phyloP scores from a whole-genome alignment of 2,797 vertebrate genomes.

The Sebastes itinus region DNA sequence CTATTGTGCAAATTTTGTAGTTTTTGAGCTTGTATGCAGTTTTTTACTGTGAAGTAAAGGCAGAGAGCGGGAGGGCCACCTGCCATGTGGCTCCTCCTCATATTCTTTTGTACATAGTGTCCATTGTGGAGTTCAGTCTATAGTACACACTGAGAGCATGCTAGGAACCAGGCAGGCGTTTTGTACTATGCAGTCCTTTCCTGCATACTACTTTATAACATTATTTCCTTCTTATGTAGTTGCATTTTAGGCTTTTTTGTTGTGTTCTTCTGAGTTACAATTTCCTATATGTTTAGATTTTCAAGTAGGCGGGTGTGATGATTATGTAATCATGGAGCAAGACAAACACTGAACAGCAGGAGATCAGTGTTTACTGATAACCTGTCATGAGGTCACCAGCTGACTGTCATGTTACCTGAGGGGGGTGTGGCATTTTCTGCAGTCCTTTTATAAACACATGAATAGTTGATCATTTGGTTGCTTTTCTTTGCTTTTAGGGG shows the following conservation, averaged over 20 bases:
- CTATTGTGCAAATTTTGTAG: not conserved
- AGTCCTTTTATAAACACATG: not conserved
- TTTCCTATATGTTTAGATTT: not conserved
- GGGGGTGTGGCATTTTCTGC: slow-evolving; percentile 42
- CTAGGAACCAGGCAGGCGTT: not conserved
- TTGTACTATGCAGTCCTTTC: not conserved
- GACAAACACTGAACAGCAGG: slow-evolving; percentile 1
- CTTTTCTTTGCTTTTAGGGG: not conserved
- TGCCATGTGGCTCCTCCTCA: slow-evolving; percentile 70
- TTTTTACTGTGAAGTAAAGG: slow-evolving; percentile 9
- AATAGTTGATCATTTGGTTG: not conserved
- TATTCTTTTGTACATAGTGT: slow-evolving; percentile 66
- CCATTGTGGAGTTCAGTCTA: slow-evolving; percentile 45
- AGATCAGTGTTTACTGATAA: slow-evolving; percentile 54
- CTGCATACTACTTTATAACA: not conserved
- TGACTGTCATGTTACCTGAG: slow-evolving; percentile 71
- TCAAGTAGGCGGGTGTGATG: not conserved
- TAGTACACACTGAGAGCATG: not conserved
- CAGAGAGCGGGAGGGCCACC: slow-evolving; percentile 53
- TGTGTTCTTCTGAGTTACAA: not conserved
- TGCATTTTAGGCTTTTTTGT: not conserved
- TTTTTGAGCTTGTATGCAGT: not conserved
- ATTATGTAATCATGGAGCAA: slow-evolving; percentile 27
- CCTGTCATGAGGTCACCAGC: slow-evolving; percentile 67
- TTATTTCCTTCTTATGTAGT: not conserved